Evolutionary conservation across 2,888 invertebrate species (phyloP).

Genomic region (Cheilosia grossa): DNA sequence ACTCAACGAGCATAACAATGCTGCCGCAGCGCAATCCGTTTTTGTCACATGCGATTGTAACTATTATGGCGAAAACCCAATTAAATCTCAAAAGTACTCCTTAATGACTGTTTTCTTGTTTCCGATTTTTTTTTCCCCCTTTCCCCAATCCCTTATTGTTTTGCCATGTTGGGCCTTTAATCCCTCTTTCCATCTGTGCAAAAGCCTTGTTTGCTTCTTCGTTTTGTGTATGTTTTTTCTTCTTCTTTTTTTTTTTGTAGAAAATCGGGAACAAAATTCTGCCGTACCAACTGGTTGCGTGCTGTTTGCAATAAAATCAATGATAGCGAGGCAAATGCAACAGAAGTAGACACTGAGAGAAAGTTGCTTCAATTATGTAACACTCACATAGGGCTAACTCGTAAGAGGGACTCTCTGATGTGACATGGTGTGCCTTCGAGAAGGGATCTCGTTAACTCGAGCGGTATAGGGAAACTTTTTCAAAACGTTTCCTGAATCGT

Average conservation of each 20-base stretch:
- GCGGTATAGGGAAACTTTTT: slow-evolving; percentile 15
- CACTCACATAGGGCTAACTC: slow-evolving; percentile 21
- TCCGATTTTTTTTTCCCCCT: slow-evolving; percentile 9
- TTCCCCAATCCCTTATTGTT: slow-evolving; percentile 18
- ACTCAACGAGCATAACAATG: slow-evolving; percentile 18
- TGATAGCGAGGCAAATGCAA: slow-evolving; percentile 42
- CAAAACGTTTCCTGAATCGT: slow-evolving; percentile 21
- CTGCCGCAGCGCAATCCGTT: slow-evolving; percentile 38
- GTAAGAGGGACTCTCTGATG: background rate
- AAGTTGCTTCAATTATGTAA: slow-evolving; percentile 54
- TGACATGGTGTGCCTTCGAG: slow-evolving; percentile 14
- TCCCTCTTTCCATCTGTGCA: slow-evolving; percentile 18
- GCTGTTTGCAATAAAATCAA: slow-evolving; percentile 63
- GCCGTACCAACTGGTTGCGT: slow-evolving; percentile 41
- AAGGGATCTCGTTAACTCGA: slow-evolving; percentile 39
- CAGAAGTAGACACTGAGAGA: slow-evolving; percentile 12
- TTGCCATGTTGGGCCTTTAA: slow-evolving; percentile 25
- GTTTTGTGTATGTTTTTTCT: background rate
- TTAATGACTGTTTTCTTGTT: slow-evolving; percentile 71
- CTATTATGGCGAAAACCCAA: slow-evolving; percentile 71
- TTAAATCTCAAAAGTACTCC: slow-evolving; percentile 70
- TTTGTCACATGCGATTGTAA: slow-evolving; percentile 65
- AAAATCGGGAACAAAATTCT: slow-evolving; percentile 33
- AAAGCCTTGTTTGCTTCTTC: slow-evolving; percentile 22
- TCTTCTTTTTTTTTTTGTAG: background rate